Base-by-base conservation (phyloP, 2,113 vertebrate species). In the Edolisoma coerulescens region DNA sequence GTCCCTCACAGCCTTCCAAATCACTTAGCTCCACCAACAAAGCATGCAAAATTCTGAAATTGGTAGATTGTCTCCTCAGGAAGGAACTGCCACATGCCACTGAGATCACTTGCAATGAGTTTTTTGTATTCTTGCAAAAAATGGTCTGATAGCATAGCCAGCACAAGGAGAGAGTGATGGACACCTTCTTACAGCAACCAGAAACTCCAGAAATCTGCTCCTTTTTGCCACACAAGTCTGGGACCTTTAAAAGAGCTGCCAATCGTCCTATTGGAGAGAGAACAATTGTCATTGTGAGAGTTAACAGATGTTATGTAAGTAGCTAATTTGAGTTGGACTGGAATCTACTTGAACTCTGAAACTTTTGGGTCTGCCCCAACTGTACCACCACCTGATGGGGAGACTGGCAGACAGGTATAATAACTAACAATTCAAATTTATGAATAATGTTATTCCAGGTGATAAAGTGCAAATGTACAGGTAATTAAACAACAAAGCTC, bases 251-350 rank as follows among this genome's bases (percentile, higher is more conserved):
- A 26, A 39, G 37, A 39, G 10, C 32, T 45, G 11, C 28, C 47
- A 13, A 0, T 33, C 47, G 6, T 70, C 7, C 33, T 59, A 0
- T 0, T 50, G 59, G 59, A 59, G 47, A 60, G 54, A 80, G 27
- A 52, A 5, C 47, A 60, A 10, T 6, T 74, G 69, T 53, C 21
- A 18, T 9, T 4, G 16, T 30, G 60, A 24, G 37, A 39, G 21
- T 52, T 82, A 61, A 49, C 18, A 20, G 16, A 17, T 26, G 8
- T 19, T 50, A 4, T 3, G 0, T 44, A 15, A 23, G 37, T 2
- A 32, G 42, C 17, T 78, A 11, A 24, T 68, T 44, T 41, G 16
- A 30, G 10, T 13, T 57, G 33, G 18, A 13, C 45, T 61, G 54
- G 32, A 87, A 60, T 49, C 35, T 70, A 35, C 26, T 57, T 81